These are phyloP conservation scores for Rhadina sibilatrix DNA, from an alignment of 2,113 vertebrate species.

Conservation along the genomic window DNA sequence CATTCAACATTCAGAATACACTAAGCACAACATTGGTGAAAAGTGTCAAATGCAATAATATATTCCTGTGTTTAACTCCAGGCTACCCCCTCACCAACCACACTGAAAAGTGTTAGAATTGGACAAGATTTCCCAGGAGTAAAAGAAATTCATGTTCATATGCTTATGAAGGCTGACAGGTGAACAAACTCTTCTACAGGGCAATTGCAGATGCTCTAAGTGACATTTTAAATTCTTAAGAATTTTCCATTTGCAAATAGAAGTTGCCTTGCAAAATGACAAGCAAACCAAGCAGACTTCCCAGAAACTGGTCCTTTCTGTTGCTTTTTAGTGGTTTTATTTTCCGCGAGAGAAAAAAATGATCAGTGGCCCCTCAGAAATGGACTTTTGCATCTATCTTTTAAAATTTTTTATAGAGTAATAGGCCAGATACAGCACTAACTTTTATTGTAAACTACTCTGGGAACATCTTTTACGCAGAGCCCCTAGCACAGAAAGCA, in stretches of 20 bases:
- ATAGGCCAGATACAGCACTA: conserved; percentile 27
- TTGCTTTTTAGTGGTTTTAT: background rate
- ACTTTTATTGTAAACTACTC: conserved; percentile 50
- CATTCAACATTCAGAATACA: background rate
- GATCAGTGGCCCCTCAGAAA: background rate
- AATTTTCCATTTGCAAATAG: conserved; percentile 3
- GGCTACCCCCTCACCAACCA: background rate
- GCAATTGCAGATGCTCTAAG: conserved; percentile 25
- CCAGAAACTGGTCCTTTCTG: background rate
- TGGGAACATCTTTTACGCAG: conserved; percentile 36
- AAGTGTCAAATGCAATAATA: background rate
- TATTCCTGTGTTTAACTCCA: background rate
- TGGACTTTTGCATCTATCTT: background rate
- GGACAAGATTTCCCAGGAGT: conserved; percentile 49
- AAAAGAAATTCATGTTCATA: background rate
- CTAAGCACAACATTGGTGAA: background rate
- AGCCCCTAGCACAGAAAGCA: conserved; percentile 53
- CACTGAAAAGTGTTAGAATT: background rate
- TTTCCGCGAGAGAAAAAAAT: background rate
- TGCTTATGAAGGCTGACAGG: conserved; percentile 38
- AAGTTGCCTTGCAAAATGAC: background rate
- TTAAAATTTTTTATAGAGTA: background rate
- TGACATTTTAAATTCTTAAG: conserved; percentile 41
- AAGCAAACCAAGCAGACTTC: background rate
- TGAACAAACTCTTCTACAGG: conserved; percentile 40